A percentile compares a stretch with the other conserved stretches of the same genome.
Evolutionary conservation across 2,888 invertebrate genomes (phyloP).

Genomic region (Epirrhoe alternata): DNA sequence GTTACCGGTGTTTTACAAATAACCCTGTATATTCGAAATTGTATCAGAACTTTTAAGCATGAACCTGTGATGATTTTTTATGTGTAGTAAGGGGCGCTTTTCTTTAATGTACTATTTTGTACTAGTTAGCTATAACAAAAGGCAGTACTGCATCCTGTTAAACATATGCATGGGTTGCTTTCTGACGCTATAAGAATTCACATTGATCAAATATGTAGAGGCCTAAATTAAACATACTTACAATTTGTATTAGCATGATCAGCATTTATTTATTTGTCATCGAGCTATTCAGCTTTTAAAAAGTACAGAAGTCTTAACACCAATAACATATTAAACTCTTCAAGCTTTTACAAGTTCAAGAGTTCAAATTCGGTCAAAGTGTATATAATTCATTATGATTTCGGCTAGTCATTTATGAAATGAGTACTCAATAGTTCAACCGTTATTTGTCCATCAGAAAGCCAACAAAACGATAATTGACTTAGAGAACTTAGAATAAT

Average conservation of each 20-base stretch:
- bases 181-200: too few species aligned
- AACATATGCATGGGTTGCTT: too few species aligned
- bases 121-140: too few species aligned
- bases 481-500: slow-evolving; percentile 45
- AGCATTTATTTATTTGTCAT: slow-evolving; percentile 14
- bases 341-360: slow-evolving; percentile 41
- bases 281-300: not conserved
- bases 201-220: too few species aligned
- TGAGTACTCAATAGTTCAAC: slow-evolving; percentile 42
- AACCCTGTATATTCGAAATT: too few species aligned
- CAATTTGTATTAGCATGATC: not conserved
- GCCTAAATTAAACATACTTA: too few species aligned
- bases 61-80: too few species aligned
- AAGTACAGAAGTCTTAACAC: not conserved
- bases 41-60: too few species aligned
- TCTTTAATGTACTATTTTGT: too few species aligned
- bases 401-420: slow-evolving; percentile 38
- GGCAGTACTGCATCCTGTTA: too few species aligned
- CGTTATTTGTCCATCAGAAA: slow-evolving; percentile 64
- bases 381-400: slow-evolving; percentile 40
- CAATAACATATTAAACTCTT: not conserved
- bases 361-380: slow-evolving; percentile 36
- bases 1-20: too few species aligned
- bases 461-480: slow-evolving; percentile 66
- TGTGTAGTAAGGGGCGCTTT: too few species aligned